These are phyloP conservation scores for Drosophila sturtevanti DNA, from an alignment of 1,140 invertebrate species.

Conservation along the genomic window DNA sequence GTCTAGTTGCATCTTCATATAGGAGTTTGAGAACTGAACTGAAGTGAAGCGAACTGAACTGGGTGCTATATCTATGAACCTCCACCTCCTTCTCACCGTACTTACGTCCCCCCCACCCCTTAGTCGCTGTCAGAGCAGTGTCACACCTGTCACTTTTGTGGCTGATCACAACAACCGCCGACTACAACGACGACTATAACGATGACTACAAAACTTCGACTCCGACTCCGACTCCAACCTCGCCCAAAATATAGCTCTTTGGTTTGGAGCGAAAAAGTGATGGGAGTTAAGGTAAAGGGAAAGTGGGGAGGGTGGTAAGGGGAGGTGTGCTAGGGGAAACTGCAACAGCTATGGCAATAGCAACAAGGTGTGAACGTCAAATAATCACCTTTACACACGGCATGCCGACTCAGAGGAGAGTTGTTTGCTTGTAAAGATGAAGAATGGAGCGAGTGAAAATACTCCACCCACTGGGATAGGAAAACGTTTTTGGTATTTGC, in stretches of 20 bases:
- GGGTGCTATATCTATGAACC: constrained; percentile 12
- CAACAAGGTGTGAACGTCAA: constrained; percentile 79
- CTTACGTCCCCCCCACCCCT: background rate
- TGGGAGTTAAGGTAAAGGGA: background rate
- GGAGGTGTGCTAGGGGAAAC: constrained; percentile 8
- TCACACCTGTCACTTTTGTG: constrained; percentile 79
- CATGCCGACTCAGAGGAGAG: constrained; percentile 34
- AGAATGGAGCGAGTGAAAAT: background rate
- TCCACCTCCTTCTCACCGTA: background rate
- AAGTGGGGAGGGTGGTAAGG: background rate
- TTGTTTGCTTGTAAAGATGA: too few species aligned
- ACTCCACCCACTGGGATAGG: constrained; percentile 1
- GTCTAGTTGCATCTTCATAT: constrained; percentile 74
- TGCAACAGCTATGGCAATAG: constrained; percentile 20
- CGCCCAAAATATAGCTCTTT: constrained; percentile 27
- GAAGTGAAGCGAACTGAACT: background rate
- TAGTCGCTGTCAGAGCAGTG: constrained; percentile 57
- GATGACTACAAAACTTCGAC: constrained; percentile 16
- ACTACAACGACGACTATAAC: constrained; percentile 22
- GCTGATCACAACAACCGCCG: constrained; percentile 78
- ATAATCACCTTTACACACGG: constrained; percentile 72
- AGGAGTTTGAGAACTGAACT: constrained; percentile 33
- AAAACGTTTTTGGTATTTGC: constrained; percentile 39
- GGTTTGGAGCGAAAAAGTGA: too few species aligned
- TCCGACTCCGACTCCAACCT: constrained; percentile 15